Conservation (phyloP, 2,113 vertebrate genomes). For the cat (Felis catus) region F.catus_Fca126_mat1.0 CM031411.1:25738001-25738500, state of each 20-base stretch:
- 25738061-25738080: background rate
- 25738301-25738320: conserved; percentile 24
- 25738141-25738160: background rate
- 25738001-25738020: background rate
- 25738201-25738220: background rate
- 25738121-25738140: background rate
- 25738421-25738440: background rate
- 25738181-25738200: conserved; percentile 22
- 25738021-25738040: background rate
- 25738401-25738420: background rate
- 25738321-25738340: conserved; percentile 21
- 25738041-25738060: background rate
- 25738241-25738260: background rate
- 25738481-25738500: background rate
- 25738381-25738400: background rate
- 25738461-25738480: conserved; percentile 1
- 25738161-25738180: background rate
- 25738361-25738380: background rate
- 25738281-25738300: background rate
- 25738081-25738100: background rate
- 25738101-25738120: background rate
- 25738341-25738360: background rate
- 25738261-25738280: background rate
- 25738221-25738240: background rate
- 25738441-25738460: background rate